Evolutionary conservation across 1,140 invertebrate species (phyloP).

Genomic region (Doryteuthis pealeii): DNA sequence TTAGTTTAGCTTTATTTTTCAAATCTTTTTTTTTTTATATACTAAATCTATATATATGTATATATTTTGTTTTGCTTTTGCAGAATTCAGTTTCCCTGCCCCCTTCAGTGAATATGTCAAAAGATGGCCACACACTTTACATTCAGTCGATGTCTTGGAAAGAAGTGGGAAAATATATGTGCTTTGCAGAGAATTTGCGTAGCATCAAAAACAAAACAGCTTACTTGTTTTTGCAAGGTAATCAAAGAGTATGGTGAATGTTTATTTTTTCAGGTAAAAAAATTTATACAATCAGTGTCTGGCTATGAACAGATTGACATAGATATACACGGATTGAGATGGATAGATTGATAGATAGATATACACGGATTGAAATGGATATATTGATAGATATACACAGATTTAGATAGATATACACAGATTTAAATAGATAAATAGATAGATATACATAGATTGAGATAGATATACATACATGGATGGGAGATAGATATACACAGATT

Average conservation of each 20-base stretch:
- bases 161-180: not conserved
- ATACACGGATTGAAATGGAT: not conserved
- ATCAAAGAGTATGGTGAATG: too few relatives aligned
- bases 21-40: too few relatives aligned
- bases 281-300: too few relatives aligned
- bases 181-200: slow-evolving; percentile 1
- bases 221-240: not conserved
- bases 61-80: not conserved
- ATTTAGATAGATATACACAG: not conserved
- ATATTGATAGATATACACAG: not conserved
- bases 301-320: not conserved
- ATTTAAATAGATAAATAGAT: not conserved
- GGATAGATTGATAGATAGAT: not conserved
- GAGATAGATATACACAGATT: too few relatives aligned
- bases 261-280: too few relatives aligned
- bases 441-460: not conserved
- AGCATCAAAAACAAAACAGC: not conserved
- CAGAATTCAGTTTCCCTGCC: not conserved
- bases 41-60: too few relatives aligned
- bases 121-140: not conserved
- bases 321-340: not conserved
- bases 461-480: not conserved
- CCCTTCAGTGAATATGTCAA: not conserved
- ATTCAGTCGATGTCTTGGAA: not conserved
- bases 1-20: too few relatives aligned